Evolutionary conservation across 1,140 invertebrate genomes (phyloP).

Genomic region (Neodiprion fabricii): DNA sequence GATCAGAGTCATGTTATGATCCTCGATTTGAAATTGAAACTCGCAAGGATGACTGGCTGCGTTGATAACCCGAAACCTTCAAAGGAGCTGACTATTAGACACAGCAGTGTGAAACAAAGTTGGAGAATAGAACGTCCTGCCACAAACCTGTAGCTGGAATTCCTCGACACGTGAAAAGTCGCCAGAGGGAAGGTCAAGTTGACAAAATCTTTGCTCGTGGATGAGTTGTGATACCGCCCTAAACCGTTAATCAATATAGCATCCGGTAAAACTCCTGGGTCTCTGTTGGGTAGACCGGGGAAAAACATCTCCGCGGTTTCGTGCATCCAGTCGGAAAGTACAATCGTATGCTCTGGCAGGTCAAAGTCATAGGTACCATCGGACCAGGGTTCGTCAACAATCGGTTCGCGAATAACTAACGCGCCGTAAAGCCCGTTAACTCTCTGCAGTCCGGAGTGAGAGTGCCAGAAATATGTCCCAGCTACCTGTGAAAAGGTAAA

Average conservation of each 20-base stretch:
- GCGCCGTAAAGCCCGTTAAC: constrained; percentile 48
- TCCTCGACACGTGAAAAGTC: constrained; percentile 15
- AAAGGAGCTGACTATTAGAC: constrained; percentile 51
- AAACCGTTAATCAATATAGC: constrained; percentile 65
- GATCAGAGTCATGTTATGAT: constrained; percentile 62
- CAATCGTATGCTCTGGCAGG: constrained; percentile 46
- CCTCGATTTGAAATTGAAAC: constrained; percentile 63
- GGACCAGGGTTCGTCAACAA: constrained; percentile 27
- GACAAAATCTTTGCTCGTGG: not conserved
- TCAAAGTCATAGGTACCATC: constrained; percentile 50
- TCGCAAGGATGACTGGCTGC: constrained; percentile 65
- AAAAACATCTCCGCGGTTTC: constrained; percentile 37
- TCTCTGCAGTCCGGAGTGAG: constrained; percentile 49
- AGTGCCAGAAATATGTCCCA: not conserved
- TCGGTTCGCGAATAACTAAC: constrained; percentile 42
- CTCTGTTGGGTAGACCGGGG: constrained; percentile 32
- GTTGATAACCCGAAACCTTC: constrained; percentile 65
- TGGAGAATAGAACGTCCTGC: not conserved
- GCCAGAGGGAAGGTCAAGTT: constrained; percentile 1
- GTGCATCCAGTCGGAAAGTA: constrained; percentile 50
- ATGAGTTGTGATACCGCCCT: constrained; percentile 50
- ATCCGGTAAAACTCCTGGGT: constrained; percentile 52
- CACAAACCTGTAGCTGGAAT: constrained; percentile 13
- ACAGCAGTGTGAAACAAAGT: constrained; percentile 13
- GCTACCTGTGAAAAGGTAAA: not conserved